A percentile compares a stretch with the other conserved stretches of the same genome.
Conservation (phyloP, 2,888 invertebrate genomes). For the Dromius quadrimaculatus region DNA sequence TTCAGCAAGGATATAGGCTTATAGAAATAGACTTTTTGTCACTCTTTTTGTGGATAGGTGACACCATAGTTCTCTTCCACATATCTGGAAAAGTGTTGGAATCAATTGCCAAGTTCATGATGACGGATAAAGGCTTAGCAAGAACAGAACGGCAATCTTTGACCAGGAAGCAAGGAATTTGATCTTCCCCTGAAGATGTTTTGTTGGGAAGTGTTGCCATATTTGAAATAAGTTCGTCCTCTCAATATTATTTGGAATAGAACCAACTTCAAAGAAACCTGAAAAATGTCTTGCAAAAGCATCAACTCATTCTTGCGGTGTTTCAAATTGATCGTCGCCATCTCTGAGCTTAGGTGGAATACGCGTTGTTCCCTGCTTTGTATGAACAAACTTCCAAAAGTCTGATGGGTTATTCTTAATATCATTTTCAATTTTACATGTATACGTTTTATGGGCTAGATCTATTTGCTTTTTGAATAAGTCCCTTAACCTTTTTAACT, state of each 20-base stretch:
- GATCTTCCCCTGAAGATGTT: neutral
- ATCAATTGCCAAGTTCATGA: neutral
- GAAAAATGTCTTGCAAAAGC: neutral
- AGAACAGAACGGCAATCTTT: neutral
- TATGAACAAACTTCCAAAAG: neutral
- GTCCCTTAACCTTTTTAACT: too few relatives aligned
- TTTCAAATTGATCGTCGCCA: neutral
- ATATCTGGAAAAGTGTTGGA: neutral
- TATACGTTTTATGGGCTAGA: too few relatives aligned
- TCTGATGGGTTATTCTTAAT: neutral
- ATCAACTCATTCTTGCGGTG: neutral
- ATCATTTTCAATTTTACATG: neutral
- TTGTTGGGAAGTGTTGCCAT: neutral
- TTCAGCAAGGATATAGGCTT: too few relatives aligned
- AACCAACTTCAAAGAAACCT: neutral
- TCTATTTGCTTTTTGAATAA: too few relatives aligned
- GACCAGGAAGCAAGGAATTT: neutral
- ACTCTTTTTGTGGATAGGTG: neutral
- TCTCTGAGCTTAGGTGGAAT: neutral
- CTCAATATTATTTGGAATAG: neutral
- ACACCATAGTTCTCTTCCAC: neutral
- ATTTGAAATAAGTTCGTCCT: neutral
- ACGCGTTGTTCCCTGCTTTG: neutral
- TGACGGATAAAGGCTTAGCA: neutral
- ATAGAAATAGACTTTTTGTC: neutral